These are phyloP conservation scores for Drosophila sp. DNA, from an alignment of 1,140 invertebrate species.

Conservation along the genomic window DNA sequence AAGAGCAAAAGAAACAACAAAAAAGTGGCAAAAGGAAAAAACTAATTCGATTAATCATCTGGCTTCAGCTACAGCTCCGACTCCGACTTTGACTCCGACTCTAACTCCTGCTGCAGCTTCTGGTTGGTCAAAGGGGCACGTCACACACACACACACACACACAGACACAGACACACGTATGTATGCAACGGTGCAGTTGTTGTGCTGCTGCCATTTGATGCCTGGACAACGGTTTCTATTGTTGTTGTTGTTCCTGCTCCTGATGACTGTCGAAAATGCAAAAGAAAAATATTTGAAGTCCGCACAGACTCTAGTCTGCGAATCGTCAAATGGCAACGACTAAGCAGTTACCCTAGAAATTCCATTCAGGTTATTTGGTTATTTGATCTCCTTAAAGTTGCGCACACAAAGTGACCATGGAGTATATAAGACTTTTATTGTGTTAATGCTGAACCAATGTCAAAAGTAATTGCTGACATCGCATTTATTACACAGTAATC, in stretches of 20 bases:
- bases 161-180: slow-evolving; percentile 38
- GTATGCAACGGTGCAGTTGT: slow-evolving; percentile 61
- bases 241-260: slow-evolving; percentile 20
- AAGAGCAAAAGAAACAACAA: background rate
- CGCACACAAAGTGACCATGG: no score
- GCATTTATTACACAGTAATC: no score
- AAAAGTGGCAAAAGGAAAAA: slow-evolving; percentile 16
- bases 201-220: slow-evolving; percentile 48
- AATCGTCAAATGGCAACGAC: background rate
- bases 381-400: no score
- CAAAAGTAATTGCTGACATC: no score
- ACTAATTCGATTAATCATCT: slow-evolving; percentile 83
- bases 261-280: slow-evolving; percentile 57
- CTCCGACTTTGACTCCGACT: slow-evolving; percentile 1
- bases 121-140: slow-evolving; percentile 40
- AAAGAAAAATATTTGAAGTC: slow-evolving; percentile 10
- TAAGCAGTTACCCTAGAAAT: background rate
- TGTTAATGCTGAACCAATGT: no score
- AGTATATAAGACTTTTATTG: no score
- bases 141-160: slow-evolving; percentile 17
- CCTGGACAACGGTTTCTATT: slow-evolving; percentile 14
- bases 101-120: slow-evolving; percentile 9
- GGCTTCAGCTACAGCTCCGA: slow-evolving; percentile 27
- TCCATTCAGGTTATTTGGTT: no score
- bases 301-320: background rate